Base-by-base conservation (phyloP, 2,113 vertebrate species). In the Leptobrachium leishanense region DNA sequence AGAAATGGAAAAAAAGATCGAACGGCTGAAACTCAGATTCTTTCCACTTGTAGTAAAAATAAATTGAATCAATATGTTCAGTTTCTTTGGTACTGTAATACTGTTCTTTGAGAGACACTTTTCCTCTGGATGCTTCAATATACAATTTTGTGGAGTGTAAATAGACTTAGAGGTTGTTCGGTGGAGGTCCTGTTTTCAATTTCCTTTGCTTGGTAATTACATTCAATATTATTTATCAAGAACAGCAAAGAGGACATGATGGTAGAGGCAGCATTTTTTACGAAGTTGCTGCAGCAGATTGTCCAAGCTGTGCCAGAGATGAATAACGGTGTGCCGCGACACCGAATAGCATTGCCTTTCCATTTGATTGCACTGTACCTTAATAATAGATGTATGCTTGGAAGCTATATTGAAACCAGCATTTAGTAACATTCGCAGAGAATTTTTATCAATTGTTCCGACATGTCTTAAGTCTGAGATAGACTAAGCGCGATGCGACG, bases 21-120 rank as follows among this genome's bases (percentile, higher is more conserved):
- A 50, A 50, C 46, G 46, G 15, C 62, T 64, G n/a, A 39, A 55
- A 20, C 42, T 69, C 42, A 77, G 42, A 59, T 62, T 44, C 43
- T 59, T 71, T 63, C 67, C 68, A 62, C 10, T 54, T 68, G 42
- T 63, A 70, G 66, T 62, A 77, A 77, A 77, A 62, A 62, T 44
- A 69, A 77, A 62, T 69, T 57, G 40, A 68, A 31, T 31, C 64
- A 76, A 55, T 64, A 75, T 76, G 46, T 66, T 65, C n/a, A 13
- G 62, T 65, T 75, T 43, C 63, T 66, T 75, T 67, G 3, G 40
- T 53, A 50, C 46, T 8, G 46, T 50, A 66, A 68, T 39, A 44
- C 41, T 11, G 0, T 39, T 6, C 6, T 68, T 20, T 11, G 10
- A 66, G 65, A 68, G 40, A 11, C 62, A 40, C 7, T 53, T 62